These are phyloP conservation scores for Acanthis flammea DNA, from an alignment of 2,797 vertebrate genomes.

Conservation along the genomic window DNA sequence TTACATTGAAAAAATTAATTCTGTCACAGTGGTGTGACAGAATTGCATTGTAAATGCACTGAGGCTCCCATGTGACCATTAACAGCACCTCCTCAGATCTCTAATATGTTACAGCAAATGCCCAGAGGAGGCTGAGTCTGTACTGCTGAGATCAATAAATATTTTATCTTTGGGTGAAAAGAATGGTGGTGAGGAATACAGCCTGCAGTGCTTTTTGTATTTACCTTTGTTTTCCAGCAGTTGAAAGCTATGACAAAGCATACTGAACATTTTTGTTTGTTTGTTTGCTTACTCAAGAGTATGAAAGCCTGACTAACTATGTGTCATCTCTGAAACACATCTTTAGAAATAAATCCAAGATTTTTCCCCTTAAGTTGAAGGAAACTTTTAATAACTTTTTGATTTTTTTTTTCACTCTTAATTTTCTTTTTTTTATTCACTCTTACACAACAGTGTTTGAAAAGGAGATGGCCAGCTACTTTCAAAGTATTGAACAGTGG, in stretches of 20 bases:
- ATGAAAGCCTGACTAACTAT: neutral
- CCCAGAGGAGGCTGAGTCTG: neutral
- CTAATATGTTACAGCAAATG: neutral
- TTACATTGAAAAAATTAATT: neutral
- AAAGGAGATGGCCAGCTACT: neutral
- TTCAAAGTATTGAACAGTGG: neutral
- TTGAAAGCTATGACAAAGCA: neutral
- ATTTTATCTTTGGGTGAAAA: neutral
- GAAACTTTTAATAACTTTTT: neutral
- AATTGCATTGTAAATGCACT: neutral
- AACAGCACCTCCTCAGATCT: neutral
- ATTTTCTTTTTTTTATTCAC: neutral
- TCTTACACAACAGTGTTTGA: neutral
- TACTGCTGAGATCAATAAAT: neutral
- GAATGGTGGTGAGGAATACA: neutral
- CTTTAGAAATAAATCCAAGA: neutral
- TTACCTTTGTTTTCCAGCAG: neutral
- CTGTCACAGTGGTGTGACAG: neutral
- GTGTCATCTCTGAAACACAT: neutral
- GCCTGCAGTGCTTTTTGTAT: neutral
- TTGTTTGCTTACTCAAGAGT: neutral
- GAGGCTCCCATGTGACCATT: neutral
- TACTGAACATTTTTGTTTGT: neutral
- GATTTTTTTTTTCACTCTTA: neutral
- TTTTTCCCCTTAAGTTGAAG: neutral